Percentiles rank a stretch among this genome's conserved stretches.
Conservation (phyloP, 1,140 invertebrate genomes). For the Asobara japonica region DNA sequence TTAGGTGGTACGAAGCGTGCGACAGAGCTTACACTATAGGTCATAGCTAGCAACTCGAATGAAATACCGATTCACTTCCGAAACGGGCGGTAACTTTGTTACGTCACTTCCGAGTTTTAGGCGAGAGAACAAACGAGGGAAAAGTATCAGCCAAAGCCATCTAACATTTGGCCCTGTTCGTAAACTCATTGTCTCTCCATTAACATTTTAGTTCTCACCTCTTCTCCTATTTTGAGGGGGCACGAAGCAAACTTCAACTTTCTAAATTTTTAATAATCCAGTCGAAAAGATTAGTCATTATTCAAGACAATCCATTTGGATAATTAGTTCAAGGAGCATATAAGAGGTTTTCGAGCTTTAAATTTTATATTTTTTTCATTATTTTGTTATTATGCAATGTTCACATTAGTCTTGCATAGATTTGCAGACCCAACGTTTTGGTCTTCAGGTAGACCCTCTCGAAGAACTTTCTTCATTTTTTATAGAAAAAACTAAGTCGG, state of each 20-base stretch:
- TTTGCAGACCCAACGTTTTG: too few relatives aligned
- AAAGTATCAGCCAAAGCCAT: not conserved
- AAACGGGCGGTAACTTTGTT: constrained; percentile 49
- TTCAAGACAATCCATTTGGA: too few relatives aligned
- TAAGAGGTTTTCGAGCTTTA: too few relatives aligned
- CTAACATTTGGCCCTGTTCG: not conserved
- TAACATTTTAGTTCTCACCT: not conserved
- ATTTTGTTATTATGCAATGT: too few relatives aligned
- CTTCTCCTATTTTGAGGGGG: not conserved
- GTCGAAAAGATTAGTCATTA: too few relatives aligned
- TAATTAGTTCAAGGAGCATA: too few relatives aligned
- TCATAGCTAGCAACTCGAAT: constrained; percentile 27
- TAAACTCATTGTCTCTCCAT: constrained; percentile 9
- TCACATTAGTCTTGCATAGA: too few relatives aligned
- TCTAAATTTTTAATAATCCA: not conserved
- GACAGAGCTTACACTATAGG: constrained; percentile 6
- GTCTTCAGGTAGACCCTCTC: too few relatives aligned
- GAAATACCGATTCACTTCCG: constrained; percentile 49
- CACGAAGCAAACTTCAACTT: not conserved
- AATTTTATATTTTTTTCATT: too few relatives aligned
- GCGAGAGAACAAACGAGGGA: constrained; percentile 1
- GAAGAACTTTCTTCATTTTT: too few relatives aligned
- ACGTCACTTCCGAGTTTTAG: constrained; percentile 49
- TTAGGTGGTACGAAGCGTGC: not conserved
- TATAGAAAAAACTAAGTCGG: too few relatives aligned